Conservation (phyloP, 1,140 invertebrate species). For the Trichonephila clavata region DNA sequence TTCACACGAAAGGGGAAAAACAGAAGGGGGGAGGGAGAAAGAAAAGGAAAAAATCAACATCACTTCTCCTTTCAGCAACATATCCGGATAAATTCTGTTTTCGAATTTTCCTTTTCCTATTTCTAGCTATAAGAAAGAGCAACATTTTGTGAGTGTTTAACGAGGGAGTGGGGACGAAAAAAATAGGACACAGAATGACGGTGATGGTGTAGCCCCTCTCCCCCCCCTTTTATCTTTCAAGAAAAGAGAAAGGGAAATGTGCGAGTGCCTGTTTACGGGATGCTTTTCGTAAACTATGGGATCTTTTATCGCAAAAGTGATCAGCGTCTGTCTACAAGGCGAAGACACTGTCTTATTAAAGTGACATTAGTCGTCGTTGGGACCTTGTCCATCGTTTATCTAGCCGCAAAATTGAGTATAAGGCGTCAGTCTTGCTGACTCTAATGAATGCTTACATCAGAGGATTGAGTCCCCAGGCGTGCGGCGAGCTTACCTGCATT, state of each 20-base stretch:
- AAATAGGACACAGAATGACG: not conserved
- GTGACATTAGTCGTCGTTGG: conserved; percentile 65
- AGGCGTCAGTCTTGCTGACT: conserved; percentile 36
- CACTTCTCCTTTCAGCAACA: not conserved
- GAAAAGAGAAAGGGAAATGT: conserved; percentile 7
- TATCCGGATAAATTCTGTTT: conserved; percentile 35
- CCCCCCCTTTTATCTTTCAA: conserved; percentile 1
- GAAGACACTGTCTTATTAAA: conserved; percentile 66
- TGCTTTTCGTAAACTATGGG: conserved; percentile 63
- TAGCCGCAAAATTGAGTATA: conserved; percentile 62
- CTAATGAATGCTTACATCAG: conserved; percentile 47
- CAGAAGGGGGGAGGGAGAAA: not conserved
- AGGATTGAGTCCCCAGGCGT: conserved; percentile 18
- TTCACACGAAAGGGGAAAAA: not conserved
- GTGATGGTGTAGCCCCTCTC: not conserved
- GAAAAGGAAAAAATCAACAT: not conserved
- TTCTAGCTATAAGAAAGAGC: conserved; percentile 11
- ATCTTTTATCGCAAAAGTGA: conserved; percentile 75
- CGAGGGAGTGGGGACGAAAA: not conserved
- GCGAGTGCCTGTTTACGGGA: conserved; percentile 35
- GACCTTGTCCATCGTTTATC: conserved; percentile 64
- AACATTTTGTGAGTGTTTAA: conserved; percentile 42
- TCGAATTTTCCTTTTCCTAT: not conserved
- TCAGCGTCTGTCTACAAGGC: conserved; percentile 65
- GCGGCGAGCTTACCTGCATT: conserved; percentile 50